Evolutionary conservation across 2,113 vertebrate genomes (phyloP).

Genomic region (Ictidomys tridecemlineatus): DNA sequence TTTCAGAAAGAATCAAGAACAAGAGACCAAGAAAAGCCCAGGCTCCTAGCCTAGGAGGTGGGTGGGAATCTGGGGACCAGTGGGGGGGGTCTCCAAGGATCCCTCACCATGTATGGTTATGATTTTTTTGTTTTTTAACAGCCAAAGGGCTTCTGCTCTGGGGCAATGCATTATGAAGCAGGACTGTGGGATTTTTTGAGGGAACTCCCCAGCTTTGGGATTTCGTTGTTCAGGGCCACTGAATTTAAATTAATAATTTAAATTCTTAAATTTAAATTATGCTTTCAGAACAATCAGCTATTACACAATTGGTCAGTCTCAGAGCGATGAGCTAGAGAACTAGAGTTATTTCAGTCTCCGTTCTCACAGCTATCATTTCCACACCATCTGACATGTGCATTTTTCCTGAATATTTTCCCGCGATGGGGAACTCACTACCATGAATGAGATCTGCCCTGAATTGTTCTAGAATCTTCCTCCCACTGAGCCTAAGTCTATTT

Average conservation of each 20-base stretch:
- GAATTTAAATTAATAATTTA: not conserved
- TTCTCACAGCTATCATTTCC: not conserved
- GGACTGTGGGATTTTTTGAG: not conserved
- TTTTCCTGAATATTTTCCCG: not conserved
- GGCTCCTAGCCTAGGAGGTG: not conserved
- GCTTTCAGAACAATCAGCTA: slow-evolving; percentile 24
- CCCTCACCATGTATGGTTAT: not conserved
- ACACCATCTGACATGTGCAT: not conserved
- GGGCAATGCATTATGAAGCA: not conserved
- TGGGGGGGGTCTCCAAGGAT: rapidly evolving
- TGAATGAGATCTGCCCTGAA: not conserved
- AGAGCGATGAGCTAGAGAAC: not conserved
- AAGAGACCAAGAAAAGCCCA: not conserved
- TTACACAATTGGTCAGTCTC: not conserved
- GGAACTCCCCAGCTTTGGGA: not conserved
- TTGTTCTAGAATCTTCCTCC: not conserved
- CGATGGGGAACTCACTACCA: not conserved
- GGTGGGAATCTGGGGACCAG: not conserved
- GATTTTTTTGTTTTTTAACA: not conserved
- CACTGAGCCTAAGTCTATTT: not conserved
- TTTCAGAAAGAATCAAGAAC: not conserved
- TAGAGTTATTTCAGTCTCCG: not conserved
- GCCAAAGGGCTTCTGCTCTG: not conserved
- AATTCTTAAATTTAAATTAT: slow-evolving; percentile 37
- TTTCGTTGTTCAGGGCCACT: not conserved